Percentiles rank a stretch among this genome's conserved stretches.
Conservation (phyloP, 2,113 vertebrate genomes). For the Leucoraja erinaceus region DNA sequence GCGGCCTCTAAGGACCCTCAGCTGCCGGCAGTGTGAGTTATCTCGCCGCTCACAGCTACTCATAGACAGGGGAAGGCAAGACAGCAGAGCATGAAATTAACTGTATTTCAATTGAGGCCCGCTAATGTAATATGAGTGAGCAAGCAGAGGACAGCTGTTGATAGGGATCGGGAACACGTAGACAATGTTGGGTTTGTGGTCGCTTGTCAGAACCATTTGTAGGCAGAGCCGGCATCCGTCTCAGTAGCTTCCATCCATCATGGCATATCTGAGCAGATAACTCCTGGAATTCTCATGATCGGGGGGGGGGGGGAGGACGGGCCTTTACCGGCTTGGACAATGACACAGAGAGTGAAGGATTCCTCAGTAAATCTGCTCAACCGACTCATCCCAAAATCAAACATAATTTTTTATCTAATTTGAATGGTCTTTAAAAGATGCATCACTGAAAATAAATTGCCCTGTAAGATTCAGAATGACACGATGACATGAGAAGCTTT, state of each 20-base stretch:
- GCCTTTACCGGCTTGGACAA: background rate
- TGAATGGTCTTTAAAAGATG: background rate
- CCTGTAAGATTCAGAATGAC: background rate
- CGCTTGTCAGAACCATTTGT: conserved; percentile 11
- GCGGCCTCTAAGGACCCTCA: conserved; percentile 21
- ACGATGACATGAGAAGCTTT: background rate
- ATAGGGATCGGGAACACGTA: background rate
- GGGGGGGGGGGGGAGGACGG: background rate
- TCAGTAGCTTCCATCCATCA: background rate
- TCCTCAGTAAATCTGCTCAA: background rate
- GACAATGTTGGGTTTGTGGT: conserved; percentile 16
- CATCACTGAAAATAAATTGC: background rate
- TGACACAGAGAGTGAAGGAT: background rate
- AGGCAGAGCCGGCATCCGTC: background rate
- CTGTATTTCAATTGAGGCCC: conserved; percentile 28
- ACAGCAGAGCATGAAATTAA: conserved; percentile 36
- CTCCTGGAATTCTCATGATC: conserved; percentile 30
- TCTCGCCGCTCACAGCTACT: conserved; percentile 22
- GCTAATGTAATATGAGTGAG: conserved; percentile 31
- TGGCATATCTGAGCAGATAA: background rate
- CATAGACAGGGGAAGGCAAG: background rate
- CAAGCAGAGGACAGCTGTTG: conserved; percentile 33
- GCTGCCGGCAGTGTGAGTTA: conserved; percentile 7
- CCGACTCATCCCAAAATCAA: background rate
- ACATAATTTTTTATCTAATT: background rate